Base-by-base conservation (phyloP, 2,888 invertebrate species). In the Mylabris sibirica region DNA sequence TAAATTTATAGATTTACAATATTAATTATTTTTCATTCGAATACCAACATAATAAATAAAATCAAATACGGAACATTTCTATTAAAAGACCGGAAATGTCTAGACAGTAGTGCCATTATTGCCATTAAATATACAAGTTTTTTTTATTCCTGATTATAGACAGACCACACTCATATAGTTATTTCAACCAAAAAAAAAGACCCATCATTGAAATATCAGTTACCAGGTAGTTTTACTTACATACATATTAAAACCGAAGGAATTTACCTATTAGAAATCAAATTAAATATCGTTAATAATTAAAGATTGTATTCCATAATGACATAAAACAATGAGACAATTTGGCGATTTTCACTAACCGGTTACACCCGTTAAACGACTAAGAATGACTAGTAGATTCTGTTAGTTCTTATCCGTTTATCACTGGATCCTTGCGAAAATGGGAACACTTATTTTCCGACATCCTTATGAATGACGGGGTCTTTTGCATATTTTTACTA, bases 101-200 rank as follows among this genome's bases (percentile, higher is more conserved):
- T 53, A 53, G 49, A 53, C 49, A 22, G 49, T 41, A 30, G 30
- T 44, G 44, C n/a, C 44, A 44, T 44, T 44, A 44, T n/a, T n/a
- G n/a, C n/a, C n/a, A n/a, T n/a, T n/a, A 44, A 44, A n/a, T 17
- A 17, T 17, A 44, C 11, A 41, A n/a, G n/a, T 41, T 41, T 41
- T 5, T 22, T 53, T 44, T 4, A 17, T 44, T 44, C 2, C 20
- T 53, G 49, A 53, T 22, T 53, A 53, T 44, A 44, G 44, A 44
- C 22, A 53, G 44, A 44, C 44, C n/a, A 44, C 44, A 44, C 17
- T 12, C 9, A 22, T 6, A 44, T n/a, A 20, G 22, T 22, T 20
- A 22, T 53, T 53, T 53, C 20, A 20, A 20, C 49, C 20, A 17
- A 49, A 44, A 17, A n/a, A 22, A 17, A 44, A 17, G 8, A 22